phyloP scores from a whole-genome alignment of 1,140 invertebrate species.

The Tyrophagus putrescentiae region DNA sequence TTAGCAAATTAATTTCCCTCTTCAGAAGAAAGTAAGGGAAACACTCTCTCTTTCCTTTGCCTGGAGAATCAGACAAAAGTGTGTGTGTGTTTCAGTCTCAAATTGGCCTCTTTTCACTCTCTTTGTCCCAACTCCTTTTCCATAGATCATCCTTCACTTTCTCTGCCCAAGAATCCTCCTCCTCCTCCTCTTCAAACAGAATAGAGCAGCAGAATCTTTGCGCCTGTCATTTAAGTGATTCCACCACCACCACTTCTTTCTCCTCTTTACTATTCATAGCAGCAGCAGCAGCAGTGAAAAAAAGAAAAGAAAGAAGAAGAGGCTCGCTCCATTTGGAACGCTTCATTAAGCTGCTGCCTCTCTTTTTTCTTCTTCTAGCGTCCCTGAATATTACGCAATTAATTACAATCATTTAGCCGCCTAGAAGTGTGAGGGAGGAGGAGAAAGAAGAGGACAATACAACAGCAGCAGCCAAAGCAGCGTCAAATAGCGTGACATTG shows the following conservation, averaged over 20 bases:
- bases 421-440: not conserved
- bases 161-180: not conserved
- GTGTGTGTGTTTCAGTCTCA: not conserved
- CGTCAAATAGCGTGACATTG: too few species aligned
- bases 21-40: too few species aligned
- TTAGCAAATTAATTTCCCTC: constrained; percentile 11
- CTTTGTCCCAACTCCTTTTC: too few species aligned
- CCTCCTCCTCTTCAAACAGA: too few species aligned
- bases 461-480: too few species aligned
- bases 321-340: not conserved
- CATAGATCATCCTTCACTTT: not conserved
- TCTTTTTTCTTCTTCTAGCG: too few species aligned
- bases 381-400: not conserved
- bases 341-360: not conserved
- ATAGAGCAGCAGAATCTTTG: too few species aligned
- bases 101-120: not conserved
- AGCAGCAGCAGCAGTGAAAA: too few species aligned
- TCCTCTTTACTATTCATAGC: too few species aligned
- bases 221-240: not conserved
- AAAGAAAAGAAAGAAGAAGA: constrained; percentile 1
- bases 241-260: not conserved
- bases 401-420: constrained; percentile 9
- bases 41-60: too few species aligned
- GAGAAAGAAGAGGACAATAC: too few species aligned
- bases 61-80: too few species aligned